A percentile compares a stretch with the other conserved stretches of the same genome.
phyloP scores from a whole-genome alignment of 1,140 invertebrate species.

The Pissodes strobi region DNA sequence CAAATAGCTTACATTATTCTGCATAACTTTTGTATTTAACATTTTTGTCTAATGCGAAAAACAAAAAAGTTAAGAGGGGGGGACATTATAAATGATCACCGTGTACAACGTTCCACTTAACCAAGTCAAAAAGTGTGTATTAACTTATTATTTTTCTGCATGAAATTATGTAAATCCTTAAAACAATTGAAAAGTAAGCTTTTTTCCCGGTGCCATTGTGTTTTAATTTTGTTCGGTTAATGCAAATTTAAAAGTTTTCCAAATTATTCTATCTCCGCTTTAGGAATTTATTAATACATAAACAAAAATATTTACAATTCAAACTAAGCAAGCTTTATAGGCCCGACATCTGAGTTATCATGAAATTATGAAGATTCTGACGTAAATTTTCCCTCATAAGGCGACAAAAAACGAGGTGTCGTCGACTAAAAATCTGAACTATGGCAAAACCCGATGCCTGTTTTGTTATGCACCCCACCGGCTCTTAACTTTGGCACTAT shows the following conservation, averaged over 20 bases:
- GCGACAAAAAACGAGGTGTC: conserved; percentile 28
- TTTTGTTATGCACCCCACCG: conserved; percentile 56
- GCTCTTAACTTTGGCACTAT: conserved; percentile 48
- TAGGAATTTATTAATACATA: conserved; percentile 44
- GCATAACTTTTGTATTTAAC: too few relatives aligned
- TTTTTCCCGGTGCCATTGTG: conserved; percentile 33
- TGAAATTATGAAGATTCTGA: conserved; percentile 24
- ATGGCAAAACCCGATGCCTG: conserved; percentile 47
- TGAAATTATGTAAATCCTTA: conserved; percentile 32
- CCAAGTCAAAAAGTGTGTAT: conserved; percentile 8
- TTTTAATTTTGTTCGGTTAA: conserved; percentile 38
- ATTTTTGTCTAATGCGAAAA: too few relatives aligned
- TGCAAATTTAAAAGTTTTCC: conserved; percentile 40
- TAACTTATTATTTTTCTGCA: conserved; percentile 12
- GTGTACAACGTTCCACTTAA: too few relatives aligned
- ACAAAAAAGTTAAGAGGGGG: too few relatives aligned
- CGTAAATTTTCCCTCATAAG: conserved; percentile 8
- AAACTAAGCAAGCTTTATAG: conserved; percentile 51
- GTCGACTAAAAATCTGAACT: conserved; percentile 50
- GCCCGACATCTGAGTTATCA: conserved; percentile 30
- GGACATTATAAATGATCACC: too few relatives aligned
- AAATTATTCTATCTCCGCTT: conserved; percentile 35
- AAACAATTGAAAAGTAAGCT: conserved; percentile 25
- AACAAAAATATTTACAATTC: conserved; percentile 50
- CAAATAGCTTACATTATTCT: too few relatives aligned